Evolutionary conservation across 2,888 invertebrate genomes (phyloP), one percentile per base, ranked within the genome.

Genomic region (Tetropium fuscum): DNA sequence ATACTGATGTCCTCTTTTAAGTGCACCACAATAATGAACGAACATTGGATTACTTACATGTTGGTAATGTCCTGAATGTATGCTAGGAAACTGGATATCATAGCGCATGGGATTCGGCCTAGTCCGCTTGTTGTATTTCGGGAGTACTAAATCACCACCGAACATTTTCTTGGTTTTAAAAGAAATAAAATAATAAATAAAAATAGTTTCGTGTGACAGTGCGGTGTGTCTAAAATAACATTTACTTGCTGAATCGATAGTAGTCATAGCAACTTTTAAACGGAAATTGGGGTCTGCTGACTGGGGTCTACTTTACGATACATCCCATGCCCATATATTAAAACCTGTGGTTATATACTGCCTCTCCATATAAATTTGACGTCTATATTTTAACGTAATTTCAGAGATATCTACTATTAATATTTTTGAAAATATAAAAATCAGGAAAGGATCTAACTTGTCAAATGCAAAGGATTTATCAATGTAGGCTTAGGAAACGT

Each of bases 21-120:
- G n/a, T n/a, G n/a, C n/a, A n/a, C n/a, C n/a, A n/a, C n/a, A n/a
- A n/a, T n/a, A n/a, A n/a, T n/a, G n/a, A n/a, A n/a, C n/a, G n/a
- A n/a, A n/a, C n/a, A n/a, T n/a, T n/a, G n/a, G n/a, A 1, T 20
- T 16, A 43, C 65, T 58, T 60, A 68, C 68, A 16, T 68, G 64
- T 18, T 47, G 61, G 20, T 58, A 66, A 13, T 55, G 22, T 30
- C 64, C 68, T 2, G 66, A 64, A 8, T 18, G 20, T 2, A 45
- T 8, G n/a, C 47, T 55, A 6, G 66, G 62, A 8, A 66, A 51
- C 10, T 63, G 59, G 2, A 68, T 65, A 40, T 66, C 66, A 11
- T 53, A 38, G 10, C 34, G 51, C 41, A 59, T 20, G n/a, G 58
- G 48, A 2, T 49, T 47, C 8, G 56, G 56, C 22, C 44, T 60